Evolutionary conservation across 2,888 invertebrate species (phyloP).

Genomic region (Punctoribates punctum): DNA sequence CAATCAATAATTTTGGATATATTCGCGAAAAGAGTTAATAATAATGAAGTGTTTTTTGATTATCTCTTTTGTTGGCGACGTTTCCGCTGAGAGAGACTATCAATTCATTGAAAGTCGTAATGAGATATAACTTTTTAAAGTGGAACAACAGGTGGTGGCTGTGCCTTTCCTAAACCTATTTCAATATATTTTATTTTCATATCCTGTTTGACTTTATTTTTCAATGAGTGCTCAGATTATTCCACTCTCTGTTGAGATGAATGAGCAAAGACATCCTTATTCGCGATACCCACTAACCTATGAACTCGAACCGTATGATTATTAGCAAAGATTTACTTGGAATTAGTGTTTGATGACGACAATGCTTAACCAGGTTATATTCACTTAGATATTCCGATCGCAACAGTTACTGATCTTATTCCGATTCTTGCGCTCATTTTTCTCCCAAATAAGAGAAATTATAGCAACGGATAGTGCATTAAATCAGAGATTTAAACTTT

Average conservation of each 20-base stretch:
- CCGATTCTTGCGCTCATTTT: no score
- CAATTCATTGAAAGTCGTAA: background rate
- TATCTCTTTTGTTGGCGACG: background rate
- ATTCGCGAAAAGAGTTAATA: background rate
- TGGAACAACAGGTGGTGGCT: slow-evolving; percentile 30
- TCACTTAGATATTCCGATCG: no score
- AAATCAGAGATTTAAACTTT: no score
- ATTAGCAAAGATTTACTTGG: no score
- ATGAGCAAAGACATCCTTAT: no score
- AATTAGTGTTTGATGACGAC: no score
- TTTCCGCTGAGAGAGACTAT: background rate
- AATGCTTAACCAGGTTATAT: no score
- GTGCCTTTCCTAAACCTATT: slow-evolving; percentile 18
- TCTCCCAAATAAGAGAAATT: no score
- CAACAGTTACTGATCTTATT: no score
- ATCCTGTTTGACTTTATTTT: slow-evolving; percentile 15
- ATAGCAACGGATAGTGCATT: no score
- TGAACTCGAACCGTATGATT: no score
- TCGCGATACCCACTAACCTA: no score
- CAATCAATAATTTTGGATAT: background rate
- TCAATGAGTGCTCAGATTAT: background rate
- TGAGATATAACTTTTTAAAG: slow-evolving; percentile 15
- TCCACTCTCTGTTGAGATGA: background rate
- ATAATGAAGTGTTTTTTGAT: background rate
- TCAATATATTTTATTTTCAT: slow-evolving; percentile 5